A percentile compares a stretch with the other conserved stretches of the same genome.
Evolutionary conservation across 2,888 invertebrate species (phyloP).

Genomic region (Chironomus riparius): DNA sequence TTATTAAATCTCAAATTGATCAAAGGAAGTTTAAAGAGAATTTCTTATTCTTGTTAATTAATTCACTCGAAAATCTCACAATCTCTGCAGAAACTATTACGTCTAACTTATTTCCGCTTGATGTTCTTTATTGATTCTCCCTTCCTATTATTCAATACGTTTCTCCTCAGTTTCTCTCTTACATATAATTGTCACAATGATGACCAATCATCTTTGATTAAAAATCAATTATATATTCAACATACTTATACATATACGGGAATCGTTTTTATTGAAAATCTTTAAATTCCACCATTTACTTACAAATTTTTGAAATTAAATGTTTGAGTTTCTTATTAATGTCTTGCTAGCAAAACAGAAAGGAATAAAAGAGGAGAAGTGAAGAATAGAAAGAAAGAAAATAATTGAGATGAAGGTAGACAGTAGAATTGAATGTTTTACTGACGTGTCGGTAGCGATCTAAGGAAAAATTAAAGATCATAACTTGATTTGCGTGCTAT

Average conservation of each 20-base stretch:
- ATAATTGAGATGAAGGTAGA: not conserved
- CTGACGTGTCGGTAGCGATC: too few species aligned
- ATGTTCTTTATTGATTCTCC: not conserved
- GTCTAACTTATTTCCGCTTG: not conserved
- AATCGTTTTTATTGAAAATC: not conserved
- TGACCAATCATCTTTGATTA: not conserved
- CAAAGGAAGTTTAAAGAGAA: too few species aligned
- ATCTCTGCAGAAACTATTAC: not conserved
- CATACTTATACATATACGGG: not conserved
- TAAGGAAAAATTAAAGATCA: not conserved
- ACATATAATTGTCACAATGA: not conserved
- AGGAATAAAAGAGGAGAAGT: not conserved
- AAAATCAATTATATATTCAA: not conserved
- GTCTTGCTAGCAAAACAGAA: too few species aligned
- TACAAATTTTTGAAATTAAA: too few species aligned
- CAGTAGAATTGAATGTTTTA: too few species aligned
- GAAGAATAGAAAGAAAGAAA: not conserved
- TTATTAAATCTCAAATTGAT: too few species aligned
- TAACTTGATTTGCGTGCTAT: conserved; percentile 8
- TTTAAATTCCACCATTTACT: not conserved
- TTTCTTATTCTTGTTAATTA: too few species aligned
- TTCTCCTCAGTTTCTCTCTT: too few species aligned
- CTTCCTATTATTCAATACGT: not conserved
- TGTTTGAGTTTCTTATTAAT: too few species aligned
- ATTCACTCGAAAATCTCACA: too few species aligned